phyloP scores from a whole-genome alignment of 2,888 invertebrate genomes.

The Pterostichus niger region DNA sequence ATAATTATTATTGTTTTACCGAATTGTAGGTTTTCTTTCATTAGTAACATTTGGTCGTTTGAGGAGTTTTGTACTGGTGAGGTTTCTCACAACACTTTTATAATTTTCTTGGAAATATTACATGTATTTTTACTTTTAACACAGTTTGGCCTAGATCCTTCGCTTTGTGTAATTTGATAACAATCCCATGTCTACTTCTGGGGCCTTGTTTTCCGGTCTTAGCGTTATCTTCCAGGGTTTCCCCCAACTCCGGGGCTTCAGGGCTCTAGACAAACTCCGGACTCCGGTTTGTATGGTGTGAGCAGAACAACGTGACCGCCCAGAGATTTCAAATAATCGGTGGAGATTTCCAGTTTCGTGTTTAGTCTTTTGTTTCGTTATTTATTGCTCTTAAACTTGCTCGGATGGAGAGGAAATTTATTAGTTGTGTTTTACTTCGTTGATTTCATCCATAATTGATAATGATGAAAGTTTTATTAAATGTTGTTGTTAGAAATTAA shows the following conservation, averaged over 20 bases:
- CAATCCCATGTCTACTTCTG: constrained; percentile 42
- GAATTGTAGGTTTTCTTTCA: no score
- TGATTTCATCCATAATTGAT: constrained; percentile 22
- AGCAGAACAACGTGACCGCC: constrained; percentile 50
- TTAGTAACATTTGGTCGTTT: no score
- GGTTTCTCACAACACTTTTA: no score
- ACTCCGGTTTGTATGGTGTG: neutral
- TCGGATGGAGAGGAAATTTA: constrained; percentile 15
- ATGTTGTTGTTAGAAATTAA: neutral
- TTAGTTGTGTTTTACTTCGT: constrained; percentile 27
- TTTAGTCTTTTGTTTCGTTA: constrained; percentile 56
- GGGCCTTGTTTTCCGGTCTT: constrained; percentile 48
- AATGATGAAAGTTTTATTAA: neutral
- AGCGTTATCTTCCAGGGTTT: constrained; percentile 38
- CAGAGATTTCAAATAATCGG: constrained; percentile 54
- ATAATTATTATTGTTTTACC: no score
- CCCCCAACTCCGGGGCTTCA: constrained; percentile 1
- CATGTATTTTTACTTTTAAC: constrained; percentile 21
- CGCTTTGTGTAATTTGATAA: constrained; percentile 44
- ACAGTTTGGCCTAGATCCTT: constrained; percentile 1
- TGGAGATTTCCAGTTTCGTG: constrained; percentile 53
- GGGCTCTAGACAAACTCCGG: constrained; percentile 1
- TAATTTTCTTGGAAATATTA: neutral
- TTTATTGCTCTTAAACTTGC: constrained; percentile 52
- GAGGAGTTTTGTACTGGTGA: no score